phyloP scores from a whole-genome alignment of 2,888 invertebrate species.

The Erebia palarica region DNA sequence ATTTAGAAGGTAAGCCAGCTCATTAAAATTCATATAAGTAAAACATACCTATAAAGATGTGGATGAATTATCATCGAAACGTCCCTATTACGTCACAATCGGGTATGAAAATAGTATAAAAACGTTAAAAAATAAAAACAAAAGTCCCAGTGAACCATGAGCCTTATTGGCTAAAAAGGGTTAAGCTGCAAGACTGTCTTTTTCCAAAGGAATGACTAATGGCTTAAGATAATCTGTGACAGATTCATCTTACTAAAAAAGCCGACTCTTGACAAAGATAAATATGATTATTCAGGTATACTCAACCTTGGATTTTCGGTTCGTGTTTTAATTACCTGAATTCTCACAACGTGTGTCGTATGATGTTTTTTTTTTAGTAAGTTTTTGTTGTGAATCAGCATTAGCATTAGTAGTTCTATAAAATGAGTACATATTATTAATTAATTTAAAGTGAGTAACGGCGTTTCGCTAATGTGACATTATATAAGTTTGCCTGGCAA shows the following conservation, averaged over 20 bases:
- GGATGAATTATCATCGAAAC: conserved; percentile 26
- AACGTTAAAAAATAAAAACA: conserved; percentile 45
- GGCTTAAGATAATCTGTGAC: conserved; percentile 77
- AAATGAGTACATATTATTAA: neutral
- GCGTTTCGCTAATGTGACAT: conserved; percentile 1
- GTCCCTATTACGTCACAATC: conserved; percentile 21
- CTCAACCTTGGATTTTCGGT: conserved; percentile 66
- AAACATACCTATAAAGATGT: conserved; percentile 21
- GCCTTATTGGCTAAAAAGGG: conserved; percentile 81
- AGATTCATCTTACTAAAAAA: conserved; percentile 79
- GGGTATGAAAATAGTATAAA: conserved; percentile 31
- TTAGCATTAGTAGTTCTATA: neutral
- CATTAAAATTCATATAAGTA: conserved; percentile 15
- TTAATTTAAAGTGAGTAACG: neutral
- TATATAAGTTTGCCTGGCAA: conserved; percentile 1
- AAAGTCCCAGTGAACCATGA: conserved; percentile 61
- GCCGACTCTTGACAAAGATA: conserved; percentile 76
- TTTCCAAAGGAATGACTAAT: conserved; percentile 78
- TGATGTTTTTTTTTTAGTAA: conserved; percentile 40
- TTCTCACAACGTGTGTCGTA: conserved; percentile 76
- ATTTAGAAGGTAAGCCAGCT: neutral
- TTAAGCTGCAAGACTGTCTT: conserved; percentile 79
- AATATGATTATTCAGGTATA: conserved; percentile 77
- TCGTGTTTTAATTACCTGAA: conserved; percentile 77
- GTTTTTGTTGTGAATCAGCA: conserved; percentile 22